A percentile compares a stretch with the other conserved stretches of the same genome.
These are phyloP conservation scores for Mustela lutreola DNA, from an alignment of 2,113 vertebrate species.

Conservation along the genomic window DNA sequence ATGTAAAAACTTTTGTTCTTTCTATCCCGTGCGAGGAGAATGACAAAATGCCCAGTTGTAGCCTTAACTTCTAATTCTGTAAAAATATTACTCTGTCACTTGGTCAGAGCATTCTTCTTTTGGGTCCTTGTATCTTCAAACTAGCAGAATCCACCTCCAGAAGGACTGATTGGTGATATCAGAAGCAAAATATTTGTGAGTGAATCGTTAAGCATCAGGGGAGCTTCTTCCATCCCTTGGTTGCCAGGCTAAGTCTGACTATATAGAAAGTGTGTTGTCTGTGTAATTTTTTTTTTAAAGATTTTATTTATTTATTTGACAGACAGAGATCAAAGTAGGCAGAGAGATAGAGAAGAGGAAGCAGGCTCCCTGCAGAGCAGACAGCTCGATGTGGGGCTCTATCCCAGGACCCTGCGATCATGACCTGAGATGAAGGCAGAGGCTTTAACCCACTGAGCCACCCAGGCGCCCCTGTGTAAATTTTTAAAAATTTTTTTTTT, in stretches of 20 bases:
- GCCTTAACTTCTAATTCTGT: background rate
- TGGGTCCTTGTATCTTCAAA: background rate
- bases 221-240: background rate
- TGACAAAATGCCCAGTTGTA: background rate
- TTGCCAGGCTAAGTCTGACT: background rate
- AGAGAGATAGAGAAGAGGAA: too few species aligned
- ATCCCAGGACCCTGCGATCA: too few species aligned
- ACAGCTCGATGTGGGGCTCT: too few species aligned
- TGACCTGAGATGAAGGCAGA: too few species aligned
- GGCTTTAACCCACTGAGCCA: too few species aligned
- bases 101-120: slow-evolving; percentile 42
- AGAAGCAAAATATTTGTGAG: slow-evolving; percentile 21
- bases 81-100: background rate
- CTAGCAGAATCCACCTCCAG: background rate
- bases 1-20: background rate
- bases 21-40: background rate
- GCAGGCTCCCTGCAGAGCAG: too few species aligned
- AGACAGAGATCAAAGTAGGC: too few species aligned
- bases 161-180: slow-evolving; percentile 22
- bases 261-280: background rate
- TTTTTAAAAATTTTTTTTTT: background rate
- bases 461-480: background rate
- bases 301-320: too few species aligned
- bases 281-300: background rate
- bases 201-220: background rate